These are phyloP conservation scores for Hipposideros armiger DNA, from an alignment of 2,113 vertebrate genomes.

Conservation along the genomic window DNA sequence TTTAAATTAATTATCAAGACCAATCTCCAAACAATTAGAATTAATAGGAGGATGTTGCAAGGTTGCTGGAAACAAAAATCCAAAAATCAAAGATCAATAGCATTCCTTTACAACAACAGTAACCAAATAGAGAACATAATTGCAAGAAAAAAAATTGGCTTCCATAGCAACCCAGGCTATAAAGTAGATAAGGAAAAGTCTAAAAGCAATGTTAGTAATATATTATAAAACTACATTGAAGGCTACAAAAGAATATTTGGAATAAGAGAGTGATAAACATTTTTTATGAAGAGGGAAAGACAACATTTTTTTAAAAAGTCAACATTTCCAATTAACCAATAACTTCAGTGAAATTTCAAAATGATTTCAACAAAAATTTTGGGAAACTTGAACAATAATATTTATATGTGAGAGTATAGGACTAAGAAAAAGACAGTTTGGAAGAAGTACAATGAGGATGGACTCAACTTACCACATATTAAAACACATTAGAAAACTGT, in stretches of 20 bases:
- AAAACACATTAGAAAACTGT: background rate
- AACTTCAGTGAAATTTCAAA: background rate
- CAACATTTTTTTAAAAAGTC: background rate
- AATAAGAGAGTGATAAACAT: background rate
- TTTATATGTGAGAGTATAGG: background rate
- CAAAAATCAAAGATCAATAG: background rate
- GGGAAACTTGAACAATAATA: constrained; percentile 35
- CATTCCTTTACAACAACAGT: background rate
- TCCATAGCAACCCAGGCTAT: background rate
- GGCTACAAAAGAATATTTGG: background rate
- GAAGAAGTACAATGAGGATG: background rate
- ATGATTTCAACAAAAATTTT: background rate
- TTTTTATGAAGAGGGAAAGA: background rate
- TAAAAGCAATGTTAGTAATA: background rate
- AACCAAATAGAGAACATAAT: background rate
- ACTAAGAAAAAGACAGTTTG: background rate
- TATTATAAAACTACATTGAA: background rate
- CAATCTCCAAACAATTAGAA: constrained; percentile 47
- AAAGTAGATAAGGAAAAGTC: background rate
- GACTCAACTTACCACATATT: background rate
- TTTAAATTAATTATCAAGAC: constrained; percentile 44
- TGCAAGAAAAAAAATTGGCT: background rate
- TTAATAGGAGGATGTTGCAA: background rate
- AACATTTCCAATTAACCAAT: background rate
- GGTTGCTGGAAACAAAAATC: background rate